phyloP scores from a whole-genome alignment of 1,140 invertebrate genomes.

The Calephelis nemesis region DNA sequence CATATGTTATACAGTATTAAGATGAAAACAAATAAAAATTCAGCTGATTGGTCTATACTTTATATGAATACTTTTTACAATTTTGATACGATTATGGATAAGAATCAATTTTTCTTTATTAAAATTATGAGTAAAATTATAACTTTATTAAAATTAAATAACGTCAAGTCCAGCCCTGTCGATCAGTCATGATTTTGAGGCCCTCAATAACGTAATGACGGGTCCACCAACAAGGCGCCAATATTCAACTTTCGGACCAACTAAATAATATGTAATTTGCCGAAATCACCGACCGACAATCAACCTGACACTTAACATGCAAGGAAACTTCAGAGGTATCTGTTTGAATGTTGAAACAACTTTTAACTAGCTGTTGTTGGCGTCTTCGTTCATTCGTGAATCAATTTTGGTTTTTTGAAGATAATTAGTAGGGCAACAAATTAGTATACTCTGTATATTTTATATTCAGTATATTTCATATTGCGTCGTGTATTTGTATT shows the following conservation, averaged over 20 bases:
- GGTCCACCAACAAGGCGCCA: constrained; percentile 58
- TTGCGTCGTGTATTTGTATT: too few species aligned
- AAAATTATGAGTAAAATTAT: not conserved
- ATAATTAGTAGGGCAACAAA: too few species aligned
- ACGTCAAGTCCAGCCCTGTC: constrained; percentile 24
- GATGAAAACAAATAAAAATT: too few species aligned
- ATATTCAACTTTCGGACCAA: constrained; percentile 43
- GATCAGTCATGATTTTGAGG: constrained; percentile 38
- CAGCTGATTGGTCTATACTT: too few species aligned
- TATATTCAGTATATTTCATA: too few species aligned
- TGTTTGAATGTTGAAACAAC: constrained; percentile 4
- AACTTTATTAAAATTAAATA: not conserved
- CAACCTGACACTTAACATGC: constrained; percentile 37
- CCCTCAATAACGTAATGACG: constrained; percentile 51
- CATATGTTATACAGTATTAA: too few species aligned
- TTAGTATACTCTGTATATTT: too few species aligned
- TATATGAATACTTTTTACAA: too few species aligned
- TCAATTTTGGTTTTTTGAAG: too few species aligned
- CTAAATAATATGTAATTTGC: constrained; percentile 63
- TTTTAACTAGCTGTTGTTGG: not conserved
- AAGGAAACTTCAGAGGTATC: not conserved
- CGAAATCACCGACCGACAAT: constrained; percentile 55
- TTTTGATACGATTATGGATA: too few species aligned
- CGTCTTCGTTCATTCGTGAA: too few species aligned
- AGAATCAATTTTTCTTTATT: too few species aligned